A percentile compares a stretch with the other conserved stretches of the same genome.
These are phyloP conservation scores for Seladonia tumulorum DNA, from an alignment of 2,888 invertebrate genomes.

Conservation along the genomic window DNA sequence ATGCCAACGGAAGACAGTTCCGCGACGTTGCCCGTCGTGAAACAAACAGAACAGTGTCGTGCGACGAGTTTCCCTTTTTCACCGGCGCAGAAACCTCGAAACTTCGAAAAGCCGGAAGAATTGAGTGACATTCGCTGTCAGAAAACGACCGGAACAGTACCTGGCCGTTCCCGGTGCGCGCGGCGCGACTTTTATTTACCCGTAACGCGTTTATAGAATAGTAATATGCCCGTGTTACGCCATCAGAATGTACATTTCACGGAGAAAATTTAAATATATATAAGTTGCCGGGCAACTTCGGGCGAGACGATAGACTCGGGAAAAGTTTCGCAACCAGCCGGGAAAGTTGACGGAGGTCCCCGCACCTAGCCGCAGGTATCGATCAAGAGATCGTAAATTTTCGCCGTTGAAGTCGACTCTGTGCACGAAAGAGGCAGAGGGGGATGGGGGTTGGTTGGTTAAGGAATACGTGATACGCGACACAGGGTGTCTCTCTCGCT, in stretches of 20 bases:
- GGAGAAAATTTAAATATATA: conserved; percentile 48
- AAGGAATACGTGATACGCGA: conserved; percentile 40
- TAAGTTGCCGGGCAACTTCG: conserved; percentile 27
- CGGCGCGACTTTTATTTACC: conserved; percentile 2
- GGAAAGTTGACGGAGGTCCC: conserved; percentile 39
- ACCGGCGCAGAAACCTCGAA: neutral
- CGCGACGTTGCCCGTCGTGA: neutral
- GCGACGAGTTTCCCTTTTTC: no score
- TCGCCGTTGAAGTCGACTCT: conserved; percentile 16
- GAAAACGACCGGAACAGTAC: neutral
- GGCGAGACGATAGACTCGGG: neutral
- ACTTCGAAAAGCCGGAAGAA: neutral
- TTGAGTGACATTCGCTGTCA: neutral
- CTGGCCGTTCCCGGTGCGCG: neutral
- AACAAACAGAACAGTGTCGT: neutral
- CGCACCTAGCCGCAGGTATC: conserved; percentile 31
- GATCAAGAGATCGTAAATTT: conserved; percentile 47
- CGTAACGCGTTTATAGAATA: conserved; percentile 25
- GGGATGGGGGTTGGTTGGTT: neutral
- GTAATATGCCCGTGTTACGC: conserved; percentile 16
- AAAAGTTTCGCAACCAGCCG: neutral
- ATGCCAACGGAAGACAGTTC: neutral
- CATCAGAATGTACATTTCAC: neutral
- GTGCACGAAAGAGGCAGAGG: no score
- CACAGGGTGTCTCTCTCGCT: conserved; percentile 17